Evolutionary conservation across 2,113 vertebrate genomes (phyloP).

Genomic region (Muscicapa adusta): DNA sequence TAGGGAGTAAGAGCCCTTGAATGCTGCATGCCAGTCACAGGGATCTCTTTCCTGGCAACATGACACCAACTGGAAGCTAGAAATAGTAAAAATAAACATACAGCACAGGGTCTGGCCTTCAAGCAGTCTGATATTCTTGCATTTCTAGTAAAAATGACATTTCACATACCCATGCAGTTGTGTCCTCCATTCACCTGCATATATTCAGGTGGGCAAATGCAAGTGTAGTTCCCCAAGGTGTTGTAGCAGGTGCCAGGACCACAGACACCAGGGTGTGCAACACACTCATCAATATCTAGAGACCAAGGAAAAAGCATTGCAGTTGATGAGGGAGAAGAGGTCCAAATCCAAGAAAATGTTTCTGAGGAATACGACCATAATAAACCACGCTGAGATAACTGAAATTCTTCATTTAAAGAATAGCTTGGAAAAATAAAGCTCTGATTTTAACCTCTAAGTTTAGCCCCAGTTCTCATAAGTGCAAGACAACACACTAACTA

Average conservation of each 20-base stretch:
- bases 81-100: background rate
- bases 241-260: conserved; percentile 86
- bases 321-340: background rate
- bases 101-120: background rate
- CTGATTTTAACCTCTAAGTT: background rate
- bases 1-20: background rate
- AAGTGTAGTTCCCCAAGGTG: conserved; percentile 85
- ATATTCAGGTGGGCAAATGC: conserved; percentile 84
- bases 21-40: background rate
- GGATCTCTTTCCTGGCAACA: background rate
- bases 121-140: background rate
- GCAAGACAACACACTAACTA: background rate
- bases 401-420: background rate
- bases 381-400: background rate
- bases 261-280: conserved; percentile 77
- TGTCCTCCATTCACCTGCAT: conserved; percentile 84
- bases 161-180: conserved; percentile 82
- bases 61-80: background rate
- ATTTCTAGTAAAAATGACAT: background rate
- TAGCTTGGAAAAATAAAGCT: background rate
- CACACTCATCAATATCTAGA: conserved; percentile 82
- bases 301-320: background rate
- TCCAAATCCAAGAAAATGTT: background rate
- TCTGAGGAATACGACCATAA: background rate
- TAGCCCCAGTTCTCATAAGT: background rate